Percentiles rank a stretch among this genome's conserved stretches.
Evolutionary conservation across 2,113 vertebrate species (phyloP).

Genomic region (Psophia crepitans): DNA sequence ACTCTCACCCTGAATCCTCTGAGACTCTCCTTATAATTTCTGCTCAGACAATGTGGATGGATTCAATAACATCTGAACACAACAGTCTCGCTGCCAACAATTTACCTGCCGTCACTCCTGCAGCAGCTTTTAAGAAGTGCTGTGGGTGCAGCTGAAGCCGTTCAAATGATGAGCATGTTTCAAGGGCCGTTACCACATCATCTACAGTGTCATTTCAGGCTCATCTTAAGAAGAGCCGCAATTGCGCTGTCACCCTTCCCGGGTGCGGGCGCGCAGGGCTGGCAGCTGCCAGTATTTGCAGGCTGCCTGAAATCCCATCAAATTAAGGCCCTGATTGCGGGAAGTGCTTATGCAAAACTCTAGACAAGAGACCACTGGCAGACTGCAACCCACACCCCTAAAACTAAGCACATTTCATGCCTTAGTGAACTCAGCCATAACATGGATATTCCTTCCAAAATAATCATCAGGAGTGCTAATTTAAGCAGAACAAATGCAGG

Average conservation of each 20-base stretch:
- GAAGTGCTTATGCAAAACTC: not conserved
- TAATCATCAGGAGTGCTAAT: not conserved
- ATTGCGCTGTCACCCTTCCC: not conserved
- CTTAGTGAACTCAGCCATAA: not conserved
- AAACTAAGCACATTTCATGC: not conserved
- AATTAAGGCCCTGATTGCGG: rapidly evolving
- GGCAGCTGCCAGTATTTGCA: rapidly evolving
- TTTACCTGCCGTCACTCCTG: not conserved
- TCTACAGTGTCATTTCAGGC: not conserved
- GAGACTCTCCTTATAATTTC: not conserved
- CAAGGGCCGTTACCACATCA: not conserved
- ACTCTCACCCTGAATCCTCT: not conserved
- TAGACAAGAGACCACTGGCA: not conserved
- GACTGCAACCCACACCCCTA: not conserved
- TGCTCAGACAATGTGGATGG: not conserved
- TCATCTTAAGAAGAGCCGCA: not conserved
- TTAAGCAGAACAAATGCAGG: not conserved
- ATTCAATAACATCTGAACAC: not conserved
- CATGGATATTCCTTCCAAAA: not conserved
- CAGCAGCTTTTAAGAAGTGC: not conserved
- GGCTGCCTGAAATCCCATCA: not conserved
- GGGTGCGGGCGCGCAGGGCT: not conserved
- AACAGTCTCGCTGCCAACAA: not conserved
- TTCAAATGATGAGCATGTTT: not conserved
- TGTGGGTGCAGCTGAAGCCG: rapidly evolving